phyloP scores from a whole-genome alignment of 2,113 vertebrate species.

The Meriones unguiculatus region DNA sequence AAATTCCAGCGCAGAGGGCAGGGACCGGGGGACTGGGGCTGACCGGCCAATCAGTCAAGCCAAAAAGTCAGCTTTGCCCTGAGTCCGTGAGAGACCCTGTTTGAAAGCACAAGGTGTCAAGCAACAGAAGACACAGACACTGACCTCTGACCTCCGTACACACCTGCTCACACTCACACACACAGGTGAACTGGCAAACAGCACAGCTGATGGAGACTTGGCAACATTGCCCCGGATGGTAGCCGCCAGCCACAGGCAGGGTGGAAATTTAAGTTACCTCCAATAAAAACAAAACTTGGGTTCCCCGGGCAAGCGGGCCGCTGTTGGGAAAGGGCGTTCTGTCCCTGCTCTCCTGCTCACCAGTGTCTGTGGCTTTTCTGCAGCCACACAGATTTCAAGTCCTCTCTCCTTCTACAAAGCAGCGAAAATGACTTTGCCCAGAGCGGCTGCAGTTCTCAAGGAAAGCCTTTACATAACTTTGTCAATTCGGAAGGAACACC shows the following conservation, averaged over 20 bases:
- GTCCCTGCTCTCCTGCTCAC: accelerated
- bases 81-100: not conserved
- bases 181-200: not conserved
- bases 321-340: not conserved
- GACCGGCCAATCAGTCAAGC: too few relatives aligned
- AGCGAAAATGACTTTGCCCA: not conserved
- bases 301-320: accelerated
- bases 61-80: not conserved
- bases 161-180: not conserved
- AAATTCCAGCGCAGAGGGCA: not conserved
- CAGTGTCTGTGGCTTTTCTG: accelerated
- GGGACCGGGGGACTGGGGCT: not conserved
- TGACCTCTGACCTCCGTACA: not conserved
- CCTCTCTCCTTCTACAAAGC: accelerated
- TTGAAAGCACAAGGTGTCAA: not conserved
- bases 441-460: accelerated
- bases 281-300: not conserved
- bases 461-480: not conserved
- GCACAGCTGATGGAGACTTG: accelerated
- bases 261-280: not conserved
- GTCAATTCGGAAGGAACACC: not conserved
- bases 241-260: not conserved
- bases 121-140: not conserved
- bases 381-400: accelerated
- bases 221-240: accelerated